phyloP scores from a whole-genome alignment of 2,888 invertebrate genomes.

The Elegia similella region DNA sequence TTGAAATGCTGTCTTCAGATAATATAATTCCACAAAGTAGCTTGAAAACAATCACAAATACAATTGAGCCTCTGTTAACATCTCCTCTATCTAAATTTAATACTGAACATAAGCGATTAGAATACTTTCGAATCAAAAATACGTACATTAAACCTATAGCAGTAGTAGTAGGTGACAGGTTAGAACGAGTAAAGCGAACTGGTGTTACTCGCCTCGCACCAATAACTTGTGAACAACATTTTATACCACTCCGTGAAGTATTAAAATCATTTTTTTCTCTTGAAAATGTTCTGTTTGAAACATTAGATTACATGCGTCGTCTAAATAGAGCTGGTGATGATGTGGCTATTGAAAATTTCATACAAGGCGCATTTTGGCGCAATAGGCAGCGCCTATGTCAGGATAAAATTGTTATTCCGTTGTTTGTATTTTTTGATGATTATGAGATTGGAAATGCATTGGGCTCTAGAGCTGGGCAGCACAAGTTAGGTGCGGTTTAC shows the following conservation, averaged over 20 bases:
- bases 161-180: slow-evolving; percentile 16
- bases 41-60: not conserved
- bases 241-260: not conserved
- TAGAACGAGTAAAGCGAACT: not conserved
- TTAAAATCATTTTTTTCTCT: not conserved
- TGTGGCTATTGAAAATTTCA: not conserved
- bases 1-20: not conserved
- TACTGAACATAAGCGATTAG: slow-evolving; percentile 17
- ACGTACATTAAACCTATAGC: slow-evolving; percentile 14
- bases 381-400: not conserved
- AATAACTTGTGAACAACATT: not conserved
- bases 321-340: not conserved
- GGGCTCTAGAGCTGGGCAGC: not conserved
- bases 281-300: not conserved
- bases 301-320: not conserved
- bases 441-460: not conserved
- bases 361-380: not conserved
- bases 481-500: not conserved
- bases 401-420: not conserved
- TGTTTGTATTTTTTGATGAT: not conserved
- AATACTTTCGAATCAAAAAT: slow-evolving; percentile 9
- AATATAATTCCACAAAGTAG: not conserved
- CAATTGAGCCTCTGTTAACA: not conserved
- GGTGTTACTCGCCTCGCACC: not conserved
- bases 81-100: not conserved